phyloP scores from a whole-genome alignment of 2,888 invertebrate genomes.

The Holacanthella duospinosa region DNA sequence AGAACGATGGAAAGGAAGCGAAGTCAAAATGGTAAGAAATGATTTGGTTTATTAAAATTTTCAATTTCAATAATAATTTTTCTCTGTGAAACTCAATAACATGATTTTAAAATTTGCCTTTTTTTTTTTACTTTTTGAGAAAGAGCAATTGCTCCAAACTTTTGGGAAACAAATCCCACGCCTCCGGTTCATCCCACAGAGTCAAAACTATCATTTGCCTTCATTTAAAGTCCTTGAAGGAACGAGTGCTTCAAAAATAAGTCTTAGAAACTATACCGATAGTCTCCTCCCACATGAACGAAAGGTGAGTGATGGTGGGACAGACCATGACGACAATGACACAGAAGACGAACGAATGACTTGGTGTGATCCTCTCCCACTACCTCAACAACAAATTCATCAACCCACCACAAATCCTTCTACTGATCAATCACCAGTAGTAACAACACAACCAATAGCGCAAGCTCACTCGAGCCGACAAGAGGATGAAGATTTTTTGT shows the following conservation, averaged over 20 bases:
- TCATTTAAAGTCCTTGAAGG: constrained; percentile 32
- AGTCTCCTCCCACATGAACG: constrained; percentile 30
- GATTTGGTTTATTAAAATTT: not conserved
- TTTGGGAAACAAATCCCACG: constrained; percentile 28
- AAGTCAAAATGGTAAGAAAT: constrained; percentile 47
- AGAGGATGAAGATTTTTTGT: constrained; percentile 27
- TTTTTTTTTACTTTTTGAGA: constrained; percentile 21
- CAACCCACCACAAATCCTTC: too few relatives aligned
- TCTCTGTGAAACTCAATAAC: not conserved
- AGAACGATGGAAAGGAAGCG: constrained; percentile 60
- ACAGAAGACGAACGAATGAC: constrained; percentile 40
- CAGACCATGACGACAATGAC: constrained; percentile 37
- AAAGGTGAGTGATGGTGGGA: constrained; percentile 8
- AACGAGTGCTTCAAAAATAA: constrained; percentile 35
- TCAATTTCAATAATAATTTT: constrained; percentile 1
- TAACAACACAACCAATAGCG: not conserved
- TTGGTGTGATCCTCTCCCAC: constrained; percentile 40
- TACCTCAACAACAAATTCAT: constrained; percentile 14
- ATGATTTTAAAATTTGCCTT: not conserved
- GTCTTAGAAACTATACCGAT: constrained; percentile 28
- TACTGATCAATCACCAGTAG: not conserved
- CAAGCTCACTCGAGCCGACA: constrained; percentile 11
- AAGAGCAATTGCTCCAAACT: constrained; percentile 34
- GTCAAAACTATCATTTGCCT: constrained; percentile 28
- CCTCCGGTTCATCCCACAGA: constrained; percentile 29